Evolutionary conservation across 1,140 invertebrate genomes (phyloP), one percentile per base, ranked within the genome.

Genomic region (Chrysopa pallens): DNA sequence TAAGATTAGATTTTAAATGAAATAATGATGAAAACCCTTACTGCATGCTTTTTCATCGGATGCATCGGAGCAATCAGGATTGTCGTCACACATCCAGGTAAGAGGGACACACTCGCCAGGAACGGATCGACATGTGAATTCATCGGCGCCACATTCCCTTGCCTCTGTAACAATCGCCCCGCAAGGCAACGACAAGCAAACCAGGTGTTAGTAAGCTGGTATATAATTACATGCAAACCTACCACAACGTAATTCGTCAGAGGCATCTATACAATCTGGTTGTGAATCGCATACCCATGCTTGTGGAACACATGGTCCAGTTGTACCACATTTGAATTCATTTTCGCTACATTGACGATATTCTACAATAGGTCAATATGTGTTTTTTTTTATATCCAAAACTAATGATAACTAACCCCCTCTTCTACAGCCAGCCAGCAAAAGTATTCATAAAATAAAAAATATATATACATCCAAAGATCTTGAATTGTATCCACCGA

Each of bases 81-180:
- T 81, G 56, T 80, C 78, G 63, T 93, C 88, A 61, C 90, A 94
- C 70, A 89, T 84, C 87, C 87, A 93, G 31, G 81, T 80, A 50
- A 87, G 69, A 41, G 86, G 82, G 45, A 93, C 81, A 61, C 88
- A 93, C 64, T 88, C 81, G 38, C 82, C 82, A 42, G 71, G 72
- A 46, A 69, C 71, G 29, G 73, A 75, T 48, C 79, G 74, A 61
- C 87, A 92, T 8, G 80, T 80, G 63, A 88, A 91, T 60, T 90
- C 80, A 56, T 88, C 84, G n/a, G 76, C 68, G 36, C 75, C 77
- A 68, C 87, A 91, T 48, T 76, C 75, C 64, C 80, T 80, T 58
- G 68, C 66, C 62, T 75, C 82, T 84, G 70, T 35, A 64, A 69
- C 54, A 62, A 37, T n/a, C 31, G 8, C 31, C 31, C 8, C n/a